Conservation (phyloP, 1,140 invertebrate genomes). For the Onthophagus taurus region DNA sequence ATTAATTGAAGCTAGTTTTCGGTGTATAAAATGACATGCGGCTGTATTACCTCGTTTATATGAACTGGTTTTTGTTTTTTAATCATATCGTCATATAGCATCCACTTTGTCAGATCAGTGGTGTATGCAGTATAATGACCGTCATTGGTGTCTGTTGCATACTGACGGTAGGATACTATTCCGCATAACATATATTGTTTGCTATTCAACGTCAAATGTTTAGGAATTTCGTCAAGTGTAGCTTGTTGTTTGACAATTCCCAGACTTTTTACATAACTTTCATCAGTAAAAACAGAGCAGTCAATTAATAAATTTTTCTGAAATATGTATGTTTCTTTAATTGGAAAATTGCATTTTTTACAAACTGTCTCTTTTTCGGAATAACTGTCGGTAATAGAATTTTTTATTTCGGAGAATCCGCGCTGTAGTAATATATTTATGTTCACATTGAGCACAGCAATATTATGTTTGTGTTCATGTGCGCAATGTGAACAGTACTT, state of each 20-base stretch:
- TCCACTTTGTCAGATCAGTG: too few relatives aligned
- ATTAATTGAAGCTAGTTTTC: too few relatives aligned
- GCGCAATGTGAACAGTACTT: not conserved
- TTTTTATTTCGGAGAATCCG: not conserved
- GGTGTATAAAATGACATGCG: too few relatives aligned
- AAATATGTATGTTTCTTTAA: not conserved
- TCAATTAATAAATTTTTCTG: not conserved
- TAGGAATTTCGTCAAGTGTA: not conserved
- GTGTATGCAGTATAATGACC: not conserved
- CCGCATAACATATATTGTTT: not conserved
- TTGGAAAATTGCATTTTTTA: not conserved
- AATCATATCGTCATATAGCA: too few relatives aligned
- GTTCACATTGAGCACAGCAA: not conserved
- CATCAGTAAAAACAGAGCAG: not conserved
- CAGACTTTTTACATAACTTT: not conserved
- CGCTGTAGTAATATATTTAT: not conserved
- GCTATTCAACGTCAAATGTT: not conserved
- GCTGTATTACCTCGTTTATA: too few relatives aligned
- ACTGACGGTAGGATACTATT: not conserved
- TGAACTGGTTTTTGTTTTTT: too few relatives aligned
- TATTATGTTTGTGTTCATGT: not conserved
- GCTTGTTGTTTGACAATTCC: not conserved
- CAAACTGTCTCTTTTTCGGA: not conserved
- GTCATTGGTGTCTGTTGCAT: not conserved
- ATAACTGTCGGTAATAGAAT: not conserved